Base-by-base conservation (phyloP, 2,113 vertebrate species). In the Prinia subflava region DNA sequence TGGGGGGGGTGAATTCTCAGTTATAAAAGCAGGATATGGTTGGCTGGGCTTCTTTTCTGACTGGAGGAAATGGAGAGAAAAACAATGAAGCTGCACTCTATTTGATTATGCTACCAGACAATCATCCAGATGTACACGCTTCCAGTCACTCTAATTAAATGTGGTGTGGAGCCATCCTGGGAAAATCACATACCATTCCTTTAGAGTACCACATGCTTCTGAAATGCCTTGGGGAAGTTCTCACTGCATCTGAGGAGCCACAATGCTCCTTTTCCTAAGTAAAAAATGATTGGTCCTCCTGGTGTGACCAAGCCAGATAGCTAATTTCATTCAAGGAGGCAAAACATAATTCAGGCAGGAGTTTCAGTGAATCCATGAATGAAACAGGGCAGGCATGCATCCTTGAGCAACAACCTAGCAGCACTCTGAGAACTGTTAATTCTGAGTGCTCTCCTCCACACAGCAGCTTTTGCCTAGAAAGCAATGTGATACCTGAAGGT, bases 121-220 rank as follows among this genome's bases (percentile, higher is more conserved):
- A 55, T 47, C 68, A 86, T 80, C 90, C 86, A 94, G 90, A 94
- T 81, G 79, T 50, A 93, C 79, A 93, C 0, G 0, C 63, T 94
- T 90, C 67, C 88, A 96, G 55, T 63, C 92, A 80, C 33, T 27
- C 59, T 94, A 95, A 96, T 93, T 96, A 96, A 95, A 83, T 86
- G 79, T 5, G 5, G 47, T 59, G 67, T 74, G 88, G 88, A 94
- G 90, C 85, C 92, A 92, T 94, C 90, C 88, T 88, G 76, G 23
- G 71, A 92, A 95, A 95, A 94, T 93, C 77, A 82, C 9, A 21
- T 59, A 49, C 46, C 62, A 31, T 50, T 92, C n/a, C 69, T 91
- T 89, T 39, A 42, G 64, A 84, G 39, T 20, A 80, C 33, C 37
- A 59, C 19, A 47, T 1, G 7, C 59, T 86, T 89, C 85, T 83